Evolutionary conservation across 2,113 vertebrate species (phyloP).

Genomic region (Speoplatyrhinus poulsoni): DNA sequence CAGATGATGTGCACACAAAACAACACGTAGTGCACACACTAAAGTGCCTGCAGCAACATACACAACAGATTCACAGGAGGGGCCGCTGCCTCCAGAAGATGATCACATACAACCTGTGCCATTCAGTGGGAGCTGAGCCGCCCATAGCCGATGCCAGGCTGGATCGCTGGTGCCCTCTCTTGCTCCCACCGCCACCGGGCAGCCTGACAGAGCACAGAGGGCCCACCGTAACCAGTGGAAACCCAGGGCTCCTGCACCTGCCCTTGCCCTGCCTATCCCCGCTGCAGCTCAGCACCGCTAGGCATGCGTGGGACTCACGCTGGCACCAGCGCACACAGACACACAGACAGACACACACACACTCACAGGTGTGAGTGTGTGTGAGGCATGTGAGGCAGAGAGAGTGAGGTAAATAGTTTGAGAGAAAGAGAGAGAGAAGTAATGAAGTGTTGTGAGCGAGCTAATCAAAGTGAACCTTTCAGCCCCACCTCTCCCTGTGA

Average conservation of each 20-base stretch:
- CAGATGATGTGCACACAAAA: background rate
- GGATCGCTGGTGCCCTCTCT: too few species aligned
- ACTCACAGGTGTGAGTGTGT: background rate
- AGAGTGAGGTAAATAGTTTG: background rate
- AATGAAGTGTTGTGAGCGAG: conserved; percentile 64
- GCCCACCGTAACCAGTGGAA: conserved; percentile 23
- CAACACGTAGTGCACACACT: background rate
- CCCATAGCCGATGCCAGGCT: too few species aligned
- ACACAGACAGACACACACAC: too few species aligned
- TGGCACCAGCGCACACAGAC: background rate
- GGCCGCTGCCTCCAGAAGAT: conserved; percentile 56
- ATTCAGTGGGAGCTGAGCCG: conserved; percentile 50
- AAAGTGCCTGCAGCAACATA: conserved; percentile 33
- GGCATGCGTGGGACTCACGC: background rate
- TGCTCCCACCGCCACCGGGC: conserved; percentile 6
- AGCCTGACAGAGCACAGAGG: conserved; percentile 46
- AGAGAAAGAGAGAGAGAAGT: conserved; percentile 37
- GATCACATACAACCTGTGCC: conserved; percentile 54
- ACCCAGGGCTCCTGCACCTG: conserved; percentile 4
- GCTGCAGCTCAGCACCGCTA: background rate
- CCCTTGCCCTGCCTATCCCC: conserved; percentile 32
- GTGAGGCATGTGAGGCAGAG: background rate
- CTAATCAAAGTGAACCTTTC: conserved; percentile 70
- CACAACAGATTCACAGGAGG: conserved; percentile 53
- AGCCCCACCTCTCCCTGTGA: conserved; percentile 67